These are phyloP conservation scores for Pycnomerus fuliginosus DNA, from an alignment of 2,888 invertebrate genomes.

Conservation along the genomic window DNA sequence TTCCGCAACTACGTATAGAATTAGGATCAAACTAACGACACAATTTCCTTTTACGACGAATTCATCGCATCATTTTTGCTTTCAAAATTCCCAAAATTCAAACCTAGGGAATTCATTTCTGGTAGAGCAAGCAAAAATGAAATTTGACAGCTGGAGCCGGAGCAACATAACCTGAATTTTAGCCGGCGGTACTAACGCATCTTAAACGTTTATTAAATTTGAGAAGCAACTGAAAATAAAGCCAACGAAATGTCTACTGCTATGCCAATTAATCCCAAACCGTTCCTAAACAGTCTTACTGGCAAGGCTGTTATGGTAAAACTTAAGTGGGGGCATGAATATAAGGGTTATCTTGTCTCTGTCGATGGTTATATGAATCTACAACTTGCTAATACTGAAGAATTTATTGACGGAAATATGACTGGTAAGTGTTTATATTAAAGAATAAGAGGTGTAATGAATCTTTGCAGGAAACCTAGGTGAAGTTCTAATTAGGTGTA, in stretches of 20 bases:
- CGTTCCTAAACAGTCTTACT: conserved; percentile 95
- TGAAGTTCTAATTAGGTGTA: conserved; percentile 95
- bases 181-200: conserved; percentile 8
- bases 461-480: conserved; percentile 65
- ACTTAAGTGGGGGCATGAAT: conserved; percentile 99
- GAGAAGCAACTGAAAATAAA: too few species aligned
- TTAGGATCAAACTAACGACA: too few species aligned
- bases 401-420: conserved; percentile 88
- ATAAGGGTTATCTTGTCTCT: conserved; percentile 96
- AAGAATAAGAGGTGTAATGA: neutral
- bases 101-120: too few species aligned
- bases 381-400: conserved; percentile 96
- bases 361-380: conserved; percentile 99
- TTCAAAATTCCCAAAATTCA: too few species aligned
- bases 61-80: too few species aligned
- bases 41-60: too few species aligned
- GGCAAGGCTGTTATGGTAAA: conserved; percentile 98
- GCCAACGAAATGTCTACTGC: conserved; percentile 68
- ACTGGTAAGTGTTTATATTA: conserved; percentile 63
- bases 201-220: conserved; percentile 10
- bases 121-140: too few species aligned
- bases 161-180: conserved; percentile 9
- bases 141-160: neutral
- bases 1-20: too few species aligned
- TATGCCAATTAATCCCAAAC: conserved; percentile 98